Evolutionary conservation across 2,797 vertebrate species (phyloP), one percentile per base, ranked within the genome.

Genomic region (Lerista edwardsae): DNA sequence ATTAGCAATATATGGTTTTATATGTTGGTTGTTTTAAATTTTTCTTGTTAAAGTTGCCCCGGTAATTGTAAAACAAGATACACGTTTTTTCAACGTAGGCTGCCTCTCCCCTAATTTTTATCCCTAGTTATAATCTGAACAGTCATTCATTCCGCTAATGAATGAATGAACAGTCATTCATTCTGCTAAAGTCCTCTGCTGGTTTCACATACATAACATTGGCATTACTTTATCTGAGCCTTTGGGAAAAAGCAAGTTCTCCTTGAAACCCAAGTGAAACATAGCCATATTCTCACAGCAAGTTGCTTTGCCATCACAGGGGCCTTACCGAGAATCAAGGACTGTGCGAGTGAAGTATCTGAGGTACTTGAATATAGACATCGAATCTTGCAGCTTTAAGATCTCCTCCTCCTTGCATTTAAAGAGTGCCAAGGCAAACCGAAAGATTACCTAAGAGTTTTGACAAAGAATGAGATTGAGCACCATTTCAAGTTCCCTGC

Each of bases 331-430:
- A 41, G 97, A 97, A 87, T 99, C 98, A 15, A 99, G 96, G 89
- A 99, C 96, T 0, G 98, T 98, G 80, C 96, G 97, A 0, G 98
- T 99, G 94, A 99, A 99, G 88, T 96, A 97, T 6, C 99, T 92
- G 39, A 99, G 97, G 87, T 98, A 99, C 94, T 99, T 99, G 94
- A 99, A 99, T 90, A 99, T 98, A 86, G 97, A 95, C 88, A 97
- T 99, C 0, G 98, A 96, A 82, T 99, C 98, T 59, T 98, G 97
- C 82, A 98, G 81, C 89, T 98, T 99, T 75, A 99, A 90, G 93
- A 99, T 98, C 89, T 99, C 98, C 34, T 99, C 99, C 89, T 99
- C 99, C 95, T 98, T 98, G 95, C 97, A 98, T 85, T 99, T 99
- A 90, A 99, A 99, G 83, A 99, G 97, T 2, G 98, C 98, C 64